Percentiles rank a stretch among this genome's conserved stretches.
phyloP scores from a whole-genome alignment of 1,140 invertebrate species.

The Camponotus floridanus region DNA sequence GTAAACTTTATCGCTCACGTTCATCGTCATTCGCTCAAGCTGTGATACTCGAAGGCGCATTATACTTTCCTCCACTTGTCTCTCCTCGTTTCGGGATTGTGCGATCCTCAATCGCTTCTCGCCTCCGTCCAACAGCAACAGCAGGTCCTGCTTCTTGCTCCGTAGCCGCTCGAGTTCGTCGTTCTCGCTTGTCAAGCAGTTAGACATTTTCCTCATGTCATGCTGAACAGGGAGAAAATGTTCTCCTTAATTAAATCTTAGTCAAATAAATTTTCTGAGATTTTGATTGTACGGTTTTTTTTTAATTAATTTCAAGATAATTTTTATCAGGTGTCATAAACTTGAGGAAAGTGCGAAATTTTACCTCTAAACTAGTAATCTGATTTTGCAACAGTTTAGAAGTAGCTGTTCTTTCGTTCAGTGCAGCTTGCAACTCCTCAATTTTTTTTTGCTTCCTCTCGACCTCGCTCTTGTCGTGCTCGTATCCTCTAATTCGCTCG shows the following conservation, averaged over 20 bases:
- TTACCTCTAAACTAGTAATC: conserved; percentile 86
- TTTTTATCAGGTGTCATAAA: neutral
- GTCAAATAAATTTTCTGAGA: conserved; percentile 1
- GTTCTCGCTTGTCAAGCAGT: conserved; percentile 76
- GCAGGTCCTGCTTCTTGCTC: conserved; percentile 84
- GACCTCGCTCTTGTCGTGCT: conserved; percentile 75
- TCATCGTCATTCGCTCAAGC: conserved; percentile 86
- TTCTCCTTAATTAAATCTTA: neutral
- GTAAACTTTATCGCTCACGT: conserved; percentile 87
- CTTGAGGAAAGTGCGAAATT: neutral
- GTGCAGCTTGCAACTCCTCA: conserved; percentile 82
- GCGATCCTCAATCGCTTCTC: conserved; percentile 86
- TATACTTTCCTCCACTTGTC: conserved; percentile 89
- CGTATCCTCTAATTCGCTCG: conserved; percentile 76
- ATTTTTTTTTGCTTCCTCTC: conserved; percentile 83
- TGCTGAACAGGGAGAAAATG: conserved; percentile 67
- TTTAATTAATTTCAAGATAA: conserved; percentile 30
- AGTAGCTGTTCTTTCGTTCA: conserved; percentile 81
- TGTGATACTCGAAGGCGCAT: conserved; percentile 87
- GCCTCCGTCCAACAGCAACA: conserved; percentile 85
- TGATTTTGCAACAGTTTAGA: conserved; percentile 85
- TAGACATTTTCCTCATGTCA: conserved; percentile 77
- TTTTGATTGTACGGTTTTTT: neutral
- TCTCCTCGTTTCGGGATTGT: conserved; percentile 84
- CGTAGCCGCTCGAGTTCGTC: conserved; percentile 79